These are phyloP conservation scores for Autographa gamma DNA, from an alignment of 2,888 invertebrate species.

Conservation along the genomic window DNA sequence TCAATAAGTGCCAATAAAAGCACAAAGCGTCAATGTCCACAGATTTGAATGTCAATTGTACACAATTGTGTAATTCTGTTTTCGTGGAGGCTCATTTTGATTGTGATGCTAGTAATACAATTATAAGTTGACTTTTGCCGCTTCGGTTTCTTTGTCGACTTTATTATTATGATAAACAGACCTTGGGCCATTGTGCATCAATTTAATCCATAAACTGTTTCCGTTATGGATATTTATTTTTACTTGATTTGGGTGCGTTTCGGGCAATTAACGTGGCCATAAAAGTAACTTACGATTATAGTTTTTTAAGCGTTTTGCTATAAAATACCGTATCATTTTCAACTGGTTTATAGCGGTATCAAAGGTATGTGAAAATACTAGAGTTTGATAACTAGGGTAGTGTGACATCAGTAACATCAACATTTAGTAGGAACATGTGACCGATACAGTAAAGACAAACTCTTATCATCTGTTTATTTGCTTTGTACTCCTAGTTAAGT, in stretches of 20 bases:
- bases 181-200: slow-evolving; percentile 77
- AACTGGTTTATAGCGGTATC: slow-evolving; percentile 15
- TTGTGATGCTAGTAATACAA: slow-evolving; percentile 84
- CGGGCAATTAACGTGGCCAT: slow-evolving; percentile 58
- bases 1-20: slow-evolving; percentile 88
- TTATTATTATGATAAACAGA: slow-evolving; percentile 86
- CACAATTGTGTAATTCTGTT: slow-evolving; percentile 87
- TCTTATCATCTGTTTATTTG: background rate
- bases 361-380: background rate
- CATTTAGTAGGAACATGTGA: too few relatives aligned
- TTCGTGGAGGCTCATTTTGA: slow-evolving; percentile 87
- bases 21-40: slow-evolving; percentile 87
- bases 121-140: slow-evolving; percentile 84
- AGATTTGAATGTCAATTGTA: slow-evolving; percentile 89
- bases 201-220: slow-evolving; percentile 77
- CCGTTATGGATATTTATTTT: slow-evolving; percentile 72
- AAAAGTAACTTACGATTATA: slow-evolving; percentile 50
- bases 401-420: too few relatives aligned
- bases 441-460: background rate
- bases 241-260: slow-evolving; percentile 55
- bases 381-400: too few relatives aligned
- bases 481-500: too few relatives aligned
- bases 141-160: slow-evolving; percentile 79
- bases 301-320: slow-evolving; percentile 43
- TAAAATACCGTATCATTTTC: slow-evolving; percentile 22